Evolutionary conservation across 2,888 invertebrate species (phyloP).

Genomic region (Tuberolachnus salignus): DNA sequence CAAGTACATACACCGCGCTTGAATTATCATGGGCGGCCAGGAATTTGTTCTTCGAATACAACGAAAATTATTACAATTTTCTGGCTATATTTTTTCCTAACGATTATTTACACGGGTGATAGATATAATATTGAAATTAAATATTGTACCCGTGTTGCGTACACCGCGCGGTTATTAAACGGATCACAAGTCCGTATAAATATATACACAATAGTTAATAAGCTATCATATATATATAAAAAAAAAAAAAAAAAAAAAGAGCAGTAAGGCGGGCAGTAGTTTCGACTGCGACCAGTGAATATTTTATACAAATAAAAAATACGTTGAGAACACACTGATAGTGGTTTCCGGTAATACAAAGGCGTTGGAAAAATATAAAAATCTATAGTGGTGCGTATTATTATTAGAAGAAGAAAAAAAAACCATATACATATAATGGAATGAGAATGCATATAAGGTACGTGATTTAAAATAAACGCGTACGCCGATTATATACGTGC

Average conservation of each 20-base stretch:
- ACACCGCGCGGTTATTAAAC: not conserved
- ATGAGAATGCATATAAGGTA: constrained; percentile 18
- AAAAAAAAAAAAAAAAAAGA: not conserved
- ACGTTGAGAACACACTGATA: constrained; percentile 13
- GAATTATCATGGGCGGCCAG: constrained; percentile 14
- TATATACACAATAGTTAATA: not conserved
- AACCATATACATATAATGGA: too few species aligned
- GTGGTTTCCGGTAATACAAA: constrained; percentile 15
- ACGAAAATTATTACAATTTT: constrained; percentile 23
- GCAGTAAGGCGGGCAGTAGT: too few species aligned
- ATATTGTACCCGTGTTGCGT: not conserved
- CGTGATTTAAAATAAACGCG: constrained; percentile 23
- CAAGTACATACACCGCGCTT: not conserved
- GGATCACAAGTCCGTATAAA: not conserved
- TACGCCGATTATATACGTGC: not conserved
- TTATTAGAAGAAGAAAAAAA: constrained; percentile 5
- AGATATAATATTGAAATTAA: constrained; percentile 3
- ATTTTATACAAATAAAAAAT: not conserved
- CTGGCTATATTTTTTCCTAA: constrained; percentile 10
- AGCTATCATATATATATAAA: not conserved
- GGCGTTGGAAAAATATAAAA: not conserved
- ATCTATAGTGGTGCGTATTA: not conserved
- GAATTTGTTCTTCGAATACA: constrained; percentile 41
- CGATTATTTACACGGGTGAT: not conserved
- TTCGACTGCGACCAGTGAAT: not conserved